These are phyloP conservation scores for Paguma larvata DNA, from an alignment of 2,797 vertebrate genomes.

Conservation along the genomic window DNA sequence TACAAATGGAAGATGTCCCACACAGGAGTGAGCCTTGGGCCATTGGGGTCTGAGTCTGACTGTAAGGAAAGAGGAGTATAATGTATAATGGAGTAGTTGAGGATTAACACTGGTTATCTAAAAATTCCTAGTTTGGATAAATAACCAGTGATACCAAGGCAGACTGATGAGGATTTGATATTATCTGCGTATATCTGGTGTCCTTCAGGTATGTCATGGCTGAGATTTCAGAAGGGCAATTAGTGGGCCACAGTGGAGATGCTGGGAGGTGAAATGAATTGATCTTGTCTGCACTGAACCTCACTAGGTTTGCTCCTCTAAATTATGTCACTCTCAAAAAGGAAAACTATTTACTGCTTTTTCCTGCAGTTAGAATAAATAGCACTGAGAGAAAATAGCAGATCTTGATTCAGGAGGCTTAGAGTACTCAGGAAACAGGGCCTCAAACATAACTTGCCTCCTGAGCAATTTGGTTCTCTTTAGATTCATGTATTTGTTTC, in stretches of 20 bases:
- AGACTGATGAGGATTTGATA: not conserved
- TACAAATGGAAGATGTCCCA: not conserved
- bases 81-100: not conserved
- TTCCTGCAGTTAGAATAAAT: not conserved
- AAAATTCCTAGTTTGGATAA: not conserved
- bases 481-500: conserved; percentile 1
- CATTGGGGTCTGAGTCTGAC: not conserved
- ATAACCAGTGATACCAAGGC: not conserved
- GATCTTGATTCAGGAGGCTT: not conserved
- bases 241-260: not conserved
- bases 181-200: not conserved
- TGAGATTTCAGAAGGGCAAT: not conserved
- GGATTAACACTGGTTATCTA: not conserved
- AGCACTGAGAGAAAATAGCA: not conserved
- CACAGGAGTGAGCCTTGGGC: not conserved
- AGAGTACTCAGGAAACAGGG: not conserved
- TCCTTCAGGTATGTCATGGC: too few relatives aligned
- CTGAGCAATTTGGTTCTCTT: not conserved
- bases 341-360: not conserved
- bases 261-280: not conserved
- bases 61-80: not conserved
- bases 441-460: not conserved
- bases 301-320: not conserved
- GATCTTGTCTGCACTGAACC: not conserved
- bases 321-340: not conserved